phyloP scores from a whole-genome alignment of 1,140 invertebrate species.

The Planococcus citri region DNA sequence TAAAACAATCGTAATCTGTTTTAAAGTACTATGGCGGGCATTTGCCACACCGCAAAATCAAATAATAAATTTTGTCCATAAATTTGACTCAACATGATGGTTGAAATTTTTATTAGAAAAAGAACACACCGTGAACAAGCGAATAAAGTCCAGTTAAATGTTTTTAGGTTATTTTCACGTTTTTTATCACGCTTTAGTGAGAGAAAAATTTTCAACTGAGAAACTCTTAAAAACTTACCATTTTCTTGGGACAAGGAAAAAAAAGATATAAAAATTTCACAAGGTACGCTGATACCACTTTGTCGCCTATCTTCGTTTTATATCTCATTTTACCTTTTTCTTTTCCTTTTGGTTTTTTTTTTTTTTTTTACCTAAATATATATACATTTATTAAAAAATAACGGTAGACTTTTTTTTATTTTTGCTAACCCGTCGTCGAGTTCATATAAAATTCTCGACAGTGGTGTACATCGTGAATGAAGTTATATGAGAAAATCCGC shows the following conservation, averaged over 20 bases:
- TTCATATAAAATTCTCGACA: neutral
- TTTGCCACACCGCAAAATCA: neutral
- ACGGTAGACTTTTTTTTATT: neutral
- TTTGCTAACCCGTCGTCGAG: neutral
- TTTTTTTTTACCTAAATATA: too few species aligned
- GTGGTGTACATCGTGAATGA: neutral
- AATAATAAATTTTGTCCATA: neutral
- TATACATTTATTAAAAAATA: neutral
- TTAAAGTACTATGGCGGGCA: too few species aligned
- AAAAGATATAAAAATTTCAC: neutral
- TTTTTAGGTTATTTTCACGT: neutral
- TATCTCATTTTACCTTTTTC: neutral
- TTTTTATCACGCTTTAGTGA: neutral
- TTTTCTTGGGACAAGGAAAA: neutral
- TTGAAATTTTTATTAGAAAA: neutral
- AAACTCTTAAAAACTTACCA: neutral
- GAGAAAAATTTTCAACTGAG: neutral
- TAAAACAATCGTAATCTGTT: constrained; percentile 8
- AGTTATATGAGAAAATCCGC: neutral
- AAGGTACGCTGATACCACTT: neutral
- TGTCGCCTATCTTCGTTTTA: neutral
- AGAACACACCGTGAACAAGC: neutral
- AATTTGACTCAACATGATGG: neutral
- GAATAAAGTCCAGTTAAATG: constrained; percentile 3
- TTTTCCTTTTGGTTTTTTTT: neutral